phyloP scores from a whole-genome alignment of 2,797 vertebrate species.

The Pseudomugil tenellus region DNA sequence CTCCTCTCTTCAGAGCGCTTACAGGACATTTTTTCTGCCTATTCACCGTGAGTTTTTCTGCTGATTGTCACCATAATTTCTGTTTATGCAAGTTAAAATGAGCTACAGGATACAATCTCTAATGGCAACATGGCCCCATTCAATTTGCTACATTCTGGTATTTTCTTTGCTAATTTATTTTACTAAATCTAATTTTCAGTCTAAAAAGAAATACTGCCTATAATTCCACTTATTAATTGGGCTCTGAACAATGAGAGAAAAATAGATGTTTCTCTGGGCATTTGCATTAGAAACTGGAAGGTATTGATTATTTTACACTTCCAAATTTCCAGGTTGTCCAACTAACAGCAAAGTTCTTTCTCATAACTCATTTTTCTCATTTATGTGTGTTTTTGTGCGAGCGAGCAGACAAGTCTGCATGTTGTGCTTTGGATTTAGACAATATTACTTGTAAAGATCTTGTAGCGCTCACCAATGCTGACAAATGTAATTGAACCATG shows the following conservation, averaged over 20 bases:
- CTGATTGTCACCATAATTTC: constrained; percentile 24
- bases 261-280: constrained; percentile 12
- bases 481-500: constrained; percentile 45
- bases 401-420: constrained; percentile 27
- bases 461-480: constrained; percentile 35
- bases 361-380: constrained; percentile 42
- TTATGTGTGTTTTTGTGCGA: constrained; percentile 31
- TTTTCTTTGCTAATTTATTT: neutral
- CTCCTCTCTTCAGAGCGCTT: constrained; percentile 19
- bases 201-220: neutral
- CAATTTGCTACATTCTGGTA: neutral
- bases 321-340: constrained; percentile 15
- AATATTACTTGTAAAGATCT: constrained; percentile 34
- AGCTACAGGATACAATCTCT: constrained; percentile 15
- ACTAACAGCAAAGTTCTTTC: constrained; percentile 37
- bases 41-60: constrained; percentile 29
- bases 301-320: constrained; percentile 21
- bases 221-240: neutral
- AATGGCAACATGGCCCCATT: constrained; percentile 1
- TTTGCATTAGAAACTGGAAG: constrained; percentile 12
- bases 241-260: neutral
- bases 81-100: constrained; percentile 17
- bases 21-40: constrained; percentile 4
- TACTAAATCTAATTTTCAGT: neutral
- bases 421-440: constrained; percentile 42